Conservation (phyloP, 1,140 invertebrate genomes). For the Nasonia vitripennis region DNA sequence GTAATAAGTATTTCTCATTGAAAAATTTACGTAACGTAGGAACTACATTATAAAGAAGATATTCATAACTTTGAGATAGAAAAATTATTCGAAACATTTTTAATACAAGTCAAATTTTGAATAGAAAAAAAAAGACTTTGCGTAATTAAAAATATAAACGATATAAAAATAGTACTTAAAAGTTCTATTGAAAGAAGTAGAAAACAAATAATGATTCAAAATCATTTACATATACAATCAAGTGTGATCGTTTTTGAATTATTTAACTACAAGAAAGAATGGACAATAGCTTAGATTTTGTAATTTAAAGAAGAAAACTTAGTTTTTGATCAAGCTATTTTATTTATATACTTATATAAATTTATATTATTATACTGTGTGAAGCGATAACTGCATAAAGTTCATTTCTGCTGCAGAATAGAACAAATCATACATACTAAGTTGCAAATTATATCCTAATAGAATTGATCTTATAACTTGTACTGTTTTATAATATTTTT, state of each 20-base stretch:
- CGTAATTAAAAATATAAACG: too few relatives aligned
- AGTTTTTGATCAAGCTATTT: background rate
- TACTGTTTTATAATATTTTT: conserved; percentile 27
- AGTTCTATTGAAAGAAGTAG: background rate
- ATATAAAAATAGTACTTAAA: background rate
- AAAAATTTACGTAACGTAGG: background rate
- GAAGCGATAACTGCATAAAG: background rate
- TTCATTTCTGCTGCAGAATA: background rate
- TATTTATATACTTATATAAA: conserved; percentile 7
- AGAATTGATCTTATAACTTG: conserved; percentile 16
- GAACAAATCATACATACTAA: conserved; percentile 20
- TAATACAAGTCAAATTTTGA: background rate
- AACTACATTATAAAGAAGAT: background rate
- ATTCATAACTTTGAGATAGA: background rate
- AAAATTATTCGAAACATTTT: background rate
- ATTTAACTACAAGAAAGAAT: conserved; percentile 8
- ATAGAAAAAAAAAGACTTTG: background rate
- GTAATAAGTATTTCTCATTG: background rate
- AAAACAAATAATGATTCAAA: conserved; percentile 11
- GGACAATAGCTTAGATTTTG: conserved; percentile 9
- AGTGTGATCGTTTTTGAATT: conserved; percentile 27
- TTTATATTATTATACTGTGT: conserved; percentile 3
- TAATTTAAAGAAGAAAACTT: background rate
- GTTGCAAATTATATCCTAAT: conserved; percentile 17
- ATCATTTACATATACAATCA: conserved; percentile 14